A percentile compares a stretch with the other conserved stretches of the same genome.
Evolutionary conservation across 2,113 vertebrate species (phyloP).

Genomic region (Chunga burmeisteri): DNA sequence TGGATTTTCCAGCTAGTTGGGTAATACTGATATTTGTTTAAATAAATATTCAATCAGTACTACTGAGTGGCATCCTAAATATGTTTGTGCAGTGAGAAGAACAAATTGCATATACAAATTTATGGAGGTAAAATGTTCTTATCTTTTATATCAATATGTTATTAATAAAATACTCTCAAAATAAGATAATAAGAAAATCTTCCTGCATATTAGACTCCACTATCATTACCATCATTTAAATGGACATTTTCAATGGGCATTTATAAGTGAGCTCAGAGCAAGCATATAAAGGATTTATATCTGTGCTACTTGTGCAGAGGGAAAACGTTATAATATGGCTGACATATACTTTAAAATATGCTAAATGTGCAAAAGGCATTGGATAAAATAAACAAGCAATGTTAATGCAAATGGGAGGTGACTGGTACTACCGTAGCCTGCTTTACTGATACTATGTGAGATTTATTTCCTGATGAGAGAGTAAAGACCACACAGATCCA

Average conservation of each 20-base stretch:
- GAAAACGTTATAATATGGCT: conserved; percentile 60
- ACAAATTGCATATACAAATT: conserved; percentile 77
- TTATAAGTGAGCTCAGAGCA: conserved; percentile 63
- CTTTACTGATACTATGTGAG: conserved; percentile 50
- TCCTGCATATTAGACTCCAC: conserved; percentile 69
- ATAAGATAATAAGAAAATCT: conserved; percentile 76
- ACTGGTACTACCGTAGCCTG: conserved; percentile 43
- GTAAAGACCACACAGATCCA: conserved; percentile 57
- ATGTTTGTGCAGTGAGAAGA: conserved; percentile 71
- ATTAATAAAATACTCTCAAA: conserved; percentile 78
- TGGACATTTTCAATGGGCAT: conserved; percentile 70
- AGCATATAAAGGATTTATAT: conserved; percentile 67
- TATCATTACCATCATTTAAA: conserved; percentile 77
- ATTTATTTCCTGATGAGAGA: conserved; percentile 64
- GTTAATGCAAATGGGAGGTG: conserved; percentile 61
- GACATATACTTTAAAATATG: conserved; percentile 53
- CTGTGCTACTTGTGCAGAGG: conserved; percentile 32
- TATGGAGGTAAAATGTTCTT: conserved; percentile 74
- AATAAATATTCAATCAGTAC: conserved; percentile 82
- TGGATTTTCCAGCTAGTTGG: conserved; percentile 84
- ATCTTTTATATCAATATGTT: conserved; percentile 77
- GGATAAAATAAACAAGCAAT: conserved; percentile 73
- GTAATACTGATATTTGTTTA: conserved; percentile 84
- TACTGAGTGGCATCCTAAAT: conserved; percentile 77
- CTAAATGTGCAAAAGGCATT: conserved; percentile 62